Evolutionary conservation across 1,140 invertebrate species (phyloP), one percentile per base, ranked within the genome.

Genomic region (Gryllus bimaculatus): DNA sequence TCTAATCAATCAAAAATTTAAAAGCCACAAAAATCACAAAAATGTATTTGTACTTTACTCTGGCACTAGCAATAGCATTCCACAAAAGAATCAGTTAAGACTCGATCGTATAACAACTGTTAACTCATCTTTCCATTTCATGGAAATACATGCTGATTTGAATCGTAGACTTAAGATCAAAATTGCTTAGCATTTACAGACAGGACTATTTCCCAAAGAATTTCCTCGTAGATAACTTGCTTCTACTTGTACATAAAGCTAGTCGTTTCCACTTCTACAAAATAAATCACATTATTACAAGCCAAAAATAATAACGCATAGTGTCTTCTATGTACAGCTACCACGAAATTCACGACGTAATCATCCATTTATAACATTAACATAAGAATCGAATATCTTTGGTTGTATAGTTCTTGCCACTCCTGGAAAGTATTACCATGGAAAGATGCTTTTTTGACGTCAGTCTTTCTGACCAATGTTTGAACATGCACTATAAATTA

Each of bases 171-270:
- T 66, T 10, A 18, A 66, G 54, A 66, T 66, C 54, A 66, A 66
- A 13, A 66, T 18, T 13, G 10, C 18, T 66, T 66, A 66, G 54
- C 54, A 18, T 18, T 66, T 66, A 66, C 54, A 66, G 54, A 66
- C 54, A 66, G 54, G 54, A 66, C 54, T 66, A 66, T 13, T 66
- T 66, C 54, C 54, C 54, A 66, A 66, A 66, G 10, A 66, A 66
- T 66, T 66, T 66, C 18, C 26, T 66, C 18, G 54, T 66, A 66
- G 2, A 66, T 18, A 66, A 66, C 7, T 66, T 66, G 10, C 10
- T 66, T 66, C 54, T 66, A 66, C 54, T 66, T 66, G 54, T 66
- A 66, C 54, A 66, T 66, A 66, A 66, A 66, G 54, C 54, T 66
- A 66, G 54, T 13, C 18, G 54, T 66, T 66, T 66, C 54, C 54